phyloP scores from a whole-genome alignment of 2,888 invertebrate genomes.

The Harmothoe impar region DNA sequence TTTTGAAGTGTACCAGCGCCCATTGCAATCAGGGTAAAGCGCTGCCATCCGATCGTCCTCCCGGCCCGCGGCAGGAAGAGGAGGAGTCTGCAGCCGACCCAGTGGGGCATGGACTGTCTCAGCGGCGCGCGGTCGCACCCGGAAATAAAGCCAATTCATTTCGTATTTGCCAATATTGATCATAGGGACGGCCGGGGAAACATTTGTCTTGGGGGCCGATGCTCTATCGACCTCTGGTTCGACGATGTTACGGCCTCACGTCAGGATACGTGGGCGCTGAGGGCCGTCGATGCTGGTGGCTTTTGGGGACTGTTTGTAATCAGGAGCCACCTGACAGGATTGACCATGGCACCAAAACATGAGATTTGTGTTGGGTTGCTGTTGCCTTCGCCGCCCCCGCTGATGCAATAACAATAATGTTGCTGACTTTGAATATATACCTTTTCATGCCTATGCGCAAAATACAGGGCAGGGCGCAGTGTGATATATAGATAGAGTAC shows the following conservation, averaged over 20 bases:
- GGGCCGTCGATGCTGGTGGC: neutral
- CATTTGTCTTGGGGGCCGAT: conserved; percentile 4
- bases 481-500: too few relatives aligned
- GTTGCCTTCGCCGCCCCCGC: too few relatives aligned
- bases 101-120: conserved; percentile 30
- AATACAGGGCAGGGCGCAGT: too few relatives aligned
- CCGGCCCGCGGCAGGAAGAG: neutral
- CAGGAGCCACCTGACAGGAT: neutral
- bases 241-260: neutral
- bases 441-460: too few relatives aligned
- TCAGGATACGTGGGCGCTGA: neutral
- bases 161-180: conserved; percentile 40
- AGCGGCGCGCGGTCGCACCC: neutral
- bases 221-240: neutral
- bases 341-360: too few relatives aligned
- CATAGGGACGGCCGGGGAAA: neutral
- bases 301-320: neutral
- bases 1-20: neutral
- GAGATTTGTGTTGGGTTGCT: too few relatives aligned
- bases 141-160: conserved; percentile 50
- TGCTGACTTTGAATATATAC: too few relatives aligned
- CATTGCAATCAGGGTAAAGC: conserved; percentile 14
- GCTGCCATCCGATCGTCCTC: neutral
- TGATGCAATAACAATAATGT: too few relatives aligned
- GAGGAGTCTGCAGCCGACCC: neutral